These are phyloP conservation scores for Strongylocentrotus purpuratus DNA, from an alignment of 35 echinoderm and acorn worm species.

Conservation along the genomic window DNA sequence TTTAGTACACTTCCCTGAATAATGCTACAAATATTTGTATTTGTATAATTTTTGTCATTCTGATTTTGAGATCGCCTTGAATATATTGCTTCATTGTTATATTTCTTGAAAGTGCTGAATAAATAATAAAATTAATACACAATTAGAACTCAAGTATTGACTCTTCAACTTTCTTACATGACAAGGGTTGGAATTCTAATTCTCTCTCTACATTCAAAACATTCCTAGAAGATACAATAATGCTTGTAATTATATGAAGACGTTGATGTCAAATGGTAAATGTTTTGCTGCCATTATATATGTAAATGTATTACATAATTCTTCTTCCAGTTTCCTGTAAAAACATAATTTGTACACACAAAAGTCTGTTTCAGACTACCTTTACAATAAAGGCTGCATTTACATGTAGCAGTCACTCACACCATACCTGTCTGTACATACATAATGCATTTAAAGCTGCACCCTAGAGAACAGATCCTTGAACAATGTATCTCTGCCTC, in stretches of 20 bases:
- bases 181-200: background rate
- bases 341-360: background rate
- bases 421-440: background rate
- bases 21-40: too few relatives aligned
- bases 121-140: too few relatives aligned
- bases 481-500: background rate
- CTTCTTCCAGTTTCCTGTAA: background rate
- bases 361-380: background rate
- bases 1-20: too few relatives aligned
- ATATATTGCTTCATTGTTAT: too few relatives aligned
- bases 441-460: background rate
- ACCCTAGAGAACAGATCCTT: background rate
- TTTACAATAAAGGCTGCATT: background rate
- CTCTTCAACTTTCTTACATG: background rate
- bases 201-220: background rate
- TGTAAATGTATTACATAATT: background rate
- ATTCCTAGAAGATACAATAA: background rate
- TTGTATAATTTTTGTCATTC: too few relatives aligned
- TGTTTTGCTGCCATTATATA: background rate
- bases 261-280: background rate
- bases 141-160: too few relatives aligned
- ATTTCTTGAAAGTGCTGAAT: too few relatives aligned
- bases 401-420: background rate
- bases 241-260: background rate
- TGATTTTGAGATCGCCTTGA: too few relatives aligned